Evolutionary conservation across 2,113 vertebrate genomes (phyloP).

Genomic region (Percina caprodes): DNA sequence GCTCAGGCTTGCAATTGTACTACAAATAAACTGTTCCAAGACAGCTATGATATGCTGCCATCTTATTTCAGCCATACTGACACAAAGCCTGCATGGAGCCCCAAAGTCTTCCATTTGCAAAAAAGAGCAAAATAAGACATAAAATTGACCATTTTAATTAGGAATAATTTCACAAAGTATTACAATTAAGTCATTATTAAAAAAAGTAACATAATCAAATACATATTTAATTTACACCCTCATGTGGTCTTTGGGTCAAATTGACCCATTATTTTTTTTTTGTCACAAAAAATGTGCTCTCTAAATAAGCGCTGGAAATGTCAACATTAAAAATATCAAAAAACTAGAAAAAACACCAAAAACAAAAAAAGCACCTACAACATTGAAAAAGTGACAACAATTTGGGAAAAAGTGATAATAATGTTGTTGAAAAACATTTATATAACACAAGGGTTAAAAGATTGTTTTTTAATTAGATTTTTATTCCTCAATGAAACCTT

Average conservation of each 20-base stretch:
- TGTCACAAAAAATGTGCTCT: too few relatives aligned
- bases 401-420: too few relatives aligned
- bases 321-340: too few relatives aligned
- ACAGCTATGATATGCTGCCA: neutral
- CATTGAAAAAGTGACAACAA: too few relatives aligned
- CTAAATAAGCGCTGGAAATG: too few relatives aligned
- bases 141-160: neutral
- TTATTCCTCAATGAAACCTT: neutral
- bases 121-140: neutral
- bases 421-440: too few relatives aligned
- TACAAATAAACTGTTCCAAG: neutral
- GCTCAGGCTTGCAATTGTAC: neutral
- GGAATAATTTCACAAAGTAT: neutral
- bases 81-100: neutral
- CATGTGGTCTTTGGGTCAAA: too few relatives aligned
- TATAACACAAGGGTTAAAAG: too few relatives aligned
- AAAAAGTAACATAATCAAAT: neutral
- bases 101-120: neutral
- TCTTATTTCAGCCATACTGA: neutral
- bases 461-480: neutral
- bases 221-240: neutral
- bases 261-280: neutral
- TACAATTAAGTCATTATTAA: neutral
- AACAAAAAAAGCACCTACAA: too few relatives aligned
- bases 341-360: too few relatives aligned